Evolutionary conservation across 2,113 vertebrate species (phyloP).

Genomic region (Struthio camelus): DNA sequence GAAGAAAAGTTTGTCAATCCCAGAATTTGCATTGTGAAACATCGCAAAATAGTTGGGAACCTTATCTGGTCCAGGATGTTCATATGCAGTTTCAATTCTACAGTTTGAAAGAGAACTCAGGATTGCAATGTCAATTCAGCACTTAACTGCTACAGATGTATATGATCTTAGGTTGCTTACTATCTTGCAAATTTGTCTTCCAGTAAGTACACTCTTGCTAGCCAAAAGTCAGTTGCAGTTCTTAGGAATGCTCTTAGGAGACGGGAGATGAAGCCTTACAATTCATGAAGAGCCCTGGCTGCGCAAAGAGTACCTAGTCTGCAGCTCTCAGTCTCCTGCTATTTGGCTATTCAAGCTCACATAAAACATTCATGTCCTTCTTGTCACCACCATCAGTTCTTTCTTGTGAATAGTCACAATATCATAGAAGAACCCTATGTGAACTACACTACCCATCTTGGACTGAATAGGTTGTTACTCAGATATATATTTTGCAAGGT

Average conservation of each 20-base stretch:
- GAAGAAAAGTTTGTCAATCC: neutral
- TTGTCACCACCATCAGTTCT: neutral
- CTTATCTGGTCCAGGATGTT: neutral
- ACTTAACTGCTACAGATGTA: neutral
- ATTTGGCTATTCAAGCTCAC: neutral
- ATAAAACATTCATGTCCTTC: neutral
- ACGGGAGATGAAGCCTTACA: neutral
- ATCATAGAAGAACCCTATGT: neutral
- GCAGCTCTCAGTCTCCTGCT: neutral
- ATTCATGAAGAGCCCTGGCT: neutral
- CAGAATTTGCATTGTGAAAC: neutral
- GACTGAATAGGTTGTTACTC: neutral
- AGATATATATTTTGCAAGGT: neutral
- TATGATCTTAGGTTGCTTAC: neutral
- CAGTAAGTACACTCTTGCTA: neutral
- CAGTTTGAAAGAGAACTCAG: neutral
- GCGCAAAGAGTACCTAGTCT: neutral
- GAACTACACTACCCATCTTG: neutral
- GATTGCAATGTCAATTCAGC: neutral
- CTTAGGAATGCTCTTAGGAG: neutral
- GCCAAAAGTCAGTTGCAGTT: neutral
- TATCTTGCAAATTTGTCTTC: neutral
- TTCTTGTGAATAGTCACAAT: neutral
- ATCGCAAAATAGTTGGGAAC: neutral
- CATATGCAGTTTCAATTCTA: slow-evolving; percentile 32